Conservation (phyloP, 2,797 vertebrate genomes). For the Onychomys torridus region DNA sequence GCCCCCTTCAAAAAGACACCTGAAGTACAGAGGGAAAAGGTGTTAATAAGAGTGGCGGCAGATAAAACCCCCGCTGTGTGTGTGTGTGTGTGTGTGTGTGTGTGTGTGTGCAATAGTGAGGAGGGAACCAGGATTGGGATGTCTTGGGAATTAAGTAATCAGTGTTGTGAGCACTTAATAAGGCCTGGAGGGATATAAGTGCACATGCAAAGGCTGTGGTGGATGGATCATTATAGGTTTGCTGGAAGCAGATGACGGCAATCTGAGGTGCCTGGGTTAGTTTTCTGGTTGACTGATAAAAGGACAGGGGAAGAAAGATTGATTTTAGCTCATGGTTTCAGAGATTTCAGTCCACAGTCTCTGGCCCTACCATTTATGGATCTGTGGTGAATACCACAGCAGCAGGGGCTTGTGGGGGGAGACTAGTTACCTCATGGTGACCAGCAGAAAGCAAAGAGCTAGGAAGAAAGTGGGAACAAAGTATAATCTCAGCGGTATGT, state of each 20-base stretch:
- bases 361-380: not conserved
- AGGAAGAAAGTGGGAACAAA: not conserved
- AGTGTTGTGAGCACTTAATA: not conserved
- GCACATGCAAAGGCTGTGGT: not conserved
- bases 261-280: not conserved
- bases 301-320: not conserved
- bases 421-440: not conserved
- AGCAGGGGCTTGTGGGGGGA: not conserved
- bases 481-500: not conserved
- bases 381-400: not conserved
- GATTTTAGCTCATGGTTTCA: not conserved
- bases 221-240: not conserved
- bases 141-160: not conserved
- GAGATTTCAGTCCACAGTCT: not conserved
- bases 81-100: too few species aligned
- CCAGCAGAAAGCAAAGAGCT: not conserved
- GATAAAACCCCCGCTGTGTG: too few species aligned
- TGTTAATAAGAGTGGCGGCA: not conserved
- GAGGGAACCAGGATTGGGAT: not conserved
- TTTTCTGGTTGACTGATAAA: not conserved
- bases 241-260: not conserved
- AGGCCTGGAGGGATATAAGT: not conserved
- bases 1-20: not conserved
- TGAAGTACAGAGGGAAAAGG: not conserved
- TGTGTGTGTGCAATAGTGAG: slow-evolving; percentile 18